phyloP scores from a whole-genome alignment of 2,888 invertebrate genomes.

The Cheiracanthium punctorium region DNA sequence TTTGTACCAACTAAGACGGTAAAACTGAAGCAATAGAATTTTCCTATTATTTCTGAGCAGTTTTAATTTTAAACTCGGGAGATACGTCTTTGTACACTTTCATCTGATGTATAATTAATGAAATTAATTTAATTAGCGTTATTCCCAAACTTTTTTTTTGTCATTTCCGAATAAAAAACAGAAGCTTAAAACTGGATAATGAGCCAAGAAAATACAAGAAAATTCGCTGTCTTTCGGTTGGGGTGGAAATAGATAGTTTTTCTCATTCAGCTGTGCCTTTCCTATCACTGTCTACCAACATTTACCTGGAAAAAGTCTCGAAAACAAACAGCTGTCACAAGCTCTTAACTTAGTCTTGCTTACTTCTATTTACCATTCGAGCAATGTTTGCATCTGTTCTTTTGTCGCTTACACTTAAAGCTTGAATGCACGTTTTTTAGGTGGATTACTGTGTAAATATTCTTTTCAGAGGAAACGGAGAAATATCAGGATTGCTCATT shows the following conservation, averaged over 20 bases:
- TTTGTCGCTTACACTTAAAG: not conserved
- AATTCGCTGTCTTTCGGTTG: not conserved
- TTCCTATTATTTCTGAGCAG: too few species aligned
- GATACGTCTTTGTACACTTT: too few species aligned
- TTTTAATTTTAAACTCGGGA: too few species aligned
- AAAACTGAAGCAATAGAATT: too few species aligned
- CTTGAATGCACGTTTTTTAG: too few species aligned
- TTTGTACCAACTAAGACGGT: too few species aligned
- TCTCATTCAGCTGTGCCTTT: not conserved
- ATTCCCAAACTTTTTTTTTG: too few species aligned
- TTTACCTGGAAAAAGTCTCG: not conserved
- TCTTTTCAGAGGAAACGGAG: too few species aligned
- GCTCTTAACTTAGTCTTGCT: not conserved
- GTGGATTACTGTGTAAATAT: too few species aligned
- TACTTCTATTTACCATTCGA: not conserved
- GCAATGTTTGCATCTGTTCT: not conserved
- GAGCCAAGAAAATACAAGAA: not conserved
- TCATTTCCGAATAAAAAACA: not conserved
- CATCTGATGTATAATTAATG: too few species aligned
- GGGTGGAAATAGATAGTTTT: not conserved
- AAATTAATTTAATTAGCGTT: too few species aligned
- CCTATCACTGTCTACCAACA: not conserved
- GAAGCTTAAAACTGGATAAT: not conserved
- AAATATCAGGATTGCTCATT: too few species aligned
- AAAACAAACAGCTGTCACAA: not conserved